Evolutionary conservation across 2,113 vertebrate species (phyloP), one percentile per base, ranked within the genome.

Genomic region (Calidris pygmaea): DNA sequence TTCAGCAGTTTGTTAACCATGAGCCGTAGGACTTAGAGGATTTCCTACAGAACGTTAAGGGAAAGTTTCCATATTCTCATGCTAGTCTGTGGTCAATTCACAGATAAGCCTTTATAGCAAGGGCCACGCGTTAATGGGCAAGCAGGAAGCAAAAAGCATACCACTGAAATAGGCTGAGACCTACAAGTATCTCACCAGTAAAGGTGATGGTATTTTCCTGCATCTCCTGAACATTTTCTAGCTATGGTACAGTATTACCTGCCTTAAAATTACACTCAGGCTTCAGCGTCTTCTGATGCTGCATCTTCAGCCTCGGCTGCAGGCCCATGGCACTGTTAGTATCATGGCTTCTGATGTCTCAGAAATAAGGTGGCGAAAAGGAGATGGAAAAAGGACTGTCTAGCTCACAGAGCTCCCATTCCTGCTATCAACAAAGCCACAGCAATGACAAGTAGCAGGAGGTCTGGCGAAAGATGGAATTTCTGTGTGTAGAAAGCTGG

Each of bases 391-490:
- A 84, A 19, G 9, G 27, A 39, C 27, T 35, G n/a, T 37, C 15
- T 23, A 50, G 35, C 29, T 72, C 53, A 67, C 27, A 37, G 34
- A 48, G 34, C 48, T 85, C 37, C 55, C 41, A 27, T 9, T 71
- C 47, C 73, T 62, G 21, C 74, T 79, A 58, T 76, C 77, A 81
- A 9, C 29, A 34, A 5, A 78, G 43, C 30, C 45, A 52, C 0
- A 45, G 41, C 5, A 52, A 15, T 37, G 83, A 58, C 41, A 81
- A 68, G 53, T 16, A 83, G 81, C 77, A 96, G 86, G 66, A 95
- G 21, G 29, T 23, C 78, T 93, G 87, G 63, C 94, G 80, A 96
- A 96, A 94, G 87, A 81, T 91, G 32, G 29, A 43, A 66, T 45
- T 26, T 59, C 74, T 73, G 70, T 34, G 39, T 82, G 62, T 11